Evolutionary conservation across 37 sponge, comb jelly and placozoan genomes (phyloP).

Genomic region (Amphimedon queenslandica): DNA sequence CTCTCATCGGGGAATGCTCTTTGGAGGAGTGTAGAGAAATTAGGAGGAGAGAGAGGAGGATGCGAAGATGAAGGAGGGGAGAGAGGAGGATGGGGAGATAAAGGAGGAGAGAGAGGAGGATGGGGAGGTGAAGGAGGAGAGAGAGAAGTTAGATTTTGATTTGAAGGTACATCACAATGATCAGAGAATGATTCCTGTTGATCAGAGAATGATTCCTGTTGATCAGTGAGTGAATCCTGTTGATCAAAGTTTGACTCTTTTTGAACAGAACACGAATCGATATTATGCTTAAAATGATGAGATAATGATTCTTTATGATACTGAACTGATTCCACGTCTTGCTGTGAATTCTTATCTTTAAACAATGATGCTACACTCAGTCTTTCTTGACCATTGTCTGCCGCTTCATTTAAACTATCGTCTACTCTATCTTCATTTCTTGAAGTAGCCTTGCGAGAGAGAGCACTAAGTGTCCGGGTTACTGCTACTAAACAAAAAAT

Average conservation of each 20-base stretch:
- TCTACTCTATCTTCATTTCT: neutral
- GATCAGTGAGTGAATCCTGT: no score
- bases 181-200: no score
- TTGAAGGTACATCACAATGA: no score
- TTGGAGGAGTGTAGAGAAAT: neutral
- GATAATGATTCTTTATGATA: no score
- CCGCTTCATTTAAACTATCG: neutral
- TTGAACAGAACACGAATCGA: neutral
- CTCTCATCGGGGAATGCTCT: neutral
- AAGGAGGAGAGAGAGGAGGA: neutral
- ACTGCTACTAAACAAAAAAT: neutral
- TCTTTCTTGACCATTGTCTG: neutral
- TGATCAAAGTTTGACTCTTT: no score
- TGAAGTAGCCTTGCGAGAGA: neutral
- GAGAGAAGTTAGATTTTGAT: slow-evolving; percentile 3
- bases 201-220: no score
- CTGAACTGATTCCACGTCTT: no score
- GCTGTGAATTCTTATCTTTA: no score
- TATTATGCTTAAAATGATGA: neutral
- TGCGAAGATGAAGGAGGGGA: slow-evolving; percentile 8
- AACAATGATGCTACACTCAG: no score
- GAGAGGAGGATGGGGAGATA: neutral
- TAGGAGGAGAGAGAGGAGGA: slow-evolving; percentile 6
- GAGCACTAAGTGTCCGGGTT: neutral
- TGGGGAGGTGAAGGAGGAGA: neutral